Conservation (phyloP, 2,113 vertebrate species). For the Mormyrus iriodes region DNA sequence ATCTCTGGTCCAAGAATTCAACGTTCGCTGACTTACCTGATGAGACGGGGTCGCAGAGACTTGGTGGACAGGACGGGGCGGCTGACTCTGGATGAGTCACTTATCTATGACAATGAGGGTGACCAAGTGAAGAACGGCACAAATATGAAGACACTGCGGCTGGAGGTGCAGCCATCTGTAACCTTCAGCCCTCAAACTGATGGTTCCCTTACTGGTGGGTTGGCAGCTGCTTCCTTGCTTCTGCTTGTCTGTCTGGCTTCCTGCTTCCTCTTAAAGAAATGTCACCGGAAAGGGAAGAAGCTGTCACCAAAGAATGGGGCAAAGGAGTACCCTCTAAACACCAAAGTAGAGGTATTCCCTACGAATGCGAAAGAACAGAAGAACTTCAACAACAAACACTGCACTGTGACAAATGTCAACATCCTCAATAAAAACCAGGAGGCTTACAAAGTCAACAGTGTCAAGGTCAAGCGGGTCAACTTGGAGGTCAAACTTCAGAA, state of each 20-base stretch:
- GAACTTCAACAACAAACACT: constrained; percentile 69
- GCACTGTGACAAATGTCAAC: constrained; percentile 76
- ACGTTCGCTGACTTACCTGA: constrained; percentile 65
- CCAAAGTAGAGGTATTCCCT: constrained; percentile 74
- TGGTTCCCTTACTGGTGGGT: constrained; percentile 73
- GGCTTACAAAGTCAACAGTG: constrained; percentile 38
- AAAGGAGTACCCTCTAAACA: constrained; percentile 83
- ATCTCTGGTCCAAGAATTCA: constrained; percentile 72
- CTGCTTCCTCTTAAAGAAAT: constrained; percentile 72
- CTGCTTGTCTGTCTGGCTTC: constrained; percentile 66
- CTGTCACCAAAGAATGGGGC: constrained; percentile 40
- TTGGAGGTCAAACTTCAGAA: constrained; percentile 87
- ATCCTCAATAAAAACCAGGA: constrained; percentile 60
- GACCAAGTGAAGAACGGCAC: constrained; percentile 93
- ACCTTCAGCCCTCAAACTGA: constrained; percentile 68
- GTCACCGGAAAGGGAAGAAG: constrained; percentile 50
- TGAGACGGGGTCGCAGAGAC: constrained; percentile 68
- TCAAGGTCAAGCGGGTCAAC: constrained; percentile 80
- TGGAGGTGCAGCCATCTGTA: constrained; percentile 65
- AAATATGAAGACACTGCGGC: constrained; percentile 85
- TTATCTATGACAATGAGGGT: constrained; percentile 91
- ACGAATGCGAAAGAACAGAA: constrained; percentile 55
- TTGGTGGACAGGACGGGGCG: constrained; percentile 58
- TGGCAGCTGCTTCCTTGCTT: constrained; percentile 69
- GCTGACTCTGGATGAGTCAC: constrained; percentile 73